Evolutionary conservation across 2,797 vertebrate species (phyloP), one percentile per base, ranked within the genome.

Genomic region (Lithobates sylvaticus): DNA sequence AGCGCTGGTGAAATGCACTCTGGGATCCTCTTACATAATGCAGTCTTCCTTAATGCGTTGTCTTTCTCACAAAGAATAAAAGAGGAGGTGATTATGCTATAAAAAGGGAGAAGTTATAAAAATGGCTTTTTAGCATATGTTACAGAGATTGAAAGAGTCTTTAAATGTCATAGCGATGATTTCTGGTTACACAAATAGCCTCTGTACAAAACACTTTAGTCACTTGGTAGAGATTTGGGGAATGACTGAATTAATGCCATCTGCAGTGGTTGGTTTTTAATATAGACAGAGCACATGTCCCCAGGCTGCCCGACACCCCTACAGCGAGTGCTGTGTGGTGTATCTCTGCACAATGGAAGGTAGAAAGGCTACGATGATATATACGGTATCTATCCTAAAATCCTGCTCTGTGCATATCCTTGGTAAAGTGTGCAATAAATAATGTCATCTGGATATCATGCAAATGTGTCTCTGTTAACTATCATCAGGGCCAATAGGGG

Each of bases 81-180:
- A 84, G 44, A 78, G 58, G 71, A 87, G 81, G 78, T 74, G 71
- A 84, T 87, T 87, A 80, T 75, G 76, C 86, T 76, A 84, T 80
- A 84, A 87, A 87, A 84, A 61, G 76, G 71, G 73, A 80, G 76
- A 87, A 80, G 86, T 87, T 87, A 87, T 87, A 87, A 87, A 87
- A 87, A 84, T 87, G 86, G 86, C 86, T 87, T 87, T 83, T 76
- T 83, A 76, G 76, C 81, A 87, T 87, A 87, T 87, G 86, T 87
- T 87, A 80, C 76, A 70, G 75, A 87, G 86, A 87, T 87, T 87
- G 86, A 84, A 76, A 80, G 86, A 83, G 73, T 87, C 86, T 87
- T 87, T 87, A 87, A 87, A 87, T 87, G 86, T 87, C 86, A 87
- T 58, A 84, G 70, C 32, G 65, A 87, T 87, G 86, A 87, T 87